A percentile compares a stretch with the other conserved stretches of the same genome.
These are phyloP conservation scores for Andrena marginata DNA, from an alignment of 2,888 invertebrate genomes.

Conservation along the genomic window DNA sequence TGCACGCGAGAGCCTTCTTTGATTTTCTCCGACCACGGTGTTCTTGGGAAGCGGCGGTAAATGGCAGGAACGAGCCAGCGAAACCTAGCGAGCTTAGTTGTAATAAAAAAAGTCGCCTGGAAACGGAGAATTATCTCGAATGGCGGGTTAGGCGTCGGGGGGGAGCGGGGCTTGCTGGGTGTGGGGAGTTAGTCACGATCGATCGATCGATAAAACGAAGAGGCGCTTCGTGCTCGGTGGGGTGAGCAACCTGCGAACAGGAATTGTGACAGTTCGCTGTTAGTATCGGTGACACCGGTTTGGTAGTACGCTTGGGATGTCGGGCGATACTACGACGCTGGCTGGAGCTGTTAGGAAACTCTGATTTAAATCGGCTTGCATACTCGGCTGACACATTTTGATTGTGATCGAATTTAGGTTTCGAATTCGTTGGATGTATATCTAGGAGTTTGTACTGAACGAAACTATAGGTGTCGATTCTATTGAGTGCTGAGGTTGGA, in stretches of 20 bases:
- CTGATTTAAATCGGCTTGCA: neutral
- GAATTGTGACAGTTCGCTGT: conserved; percentile 26
- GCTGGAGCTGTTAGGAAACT: neutral
- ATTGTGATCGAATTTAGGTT: too few relatives aligned
- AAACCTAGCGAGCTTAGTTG: conserved; percentile 16
- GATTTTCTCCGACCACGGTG: conserved; percentile 14
- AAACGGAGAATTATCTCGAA: conserved; percentile 39
- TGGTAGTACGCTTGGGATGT: neutral
- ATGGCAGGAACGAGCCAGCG: conserved; percentile 14
- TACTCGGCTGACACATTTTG: neutral
- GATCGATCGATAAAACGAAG: conserved; percentile 48
- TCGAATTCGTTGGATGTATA: too few relatives aligned
- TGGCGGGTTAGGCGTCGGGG: neutral
- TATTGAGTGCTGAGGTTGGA: too few relatives aligned
- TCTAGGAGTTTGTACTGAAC: too few relatives aligned
- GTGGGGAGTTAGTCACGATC: conserved; percentile 41
- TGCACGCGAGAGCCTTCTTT: conserved; percentile 47
- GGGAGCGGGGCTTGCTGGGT: conserved; percentile 19
- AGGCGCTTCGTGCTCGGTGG: conserved; percentile 4
- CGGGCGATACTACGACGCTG: neutral
- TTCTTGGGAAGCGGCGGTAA: conserved; percentile 42
- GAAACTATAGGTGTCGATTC: too few relatives aligned
- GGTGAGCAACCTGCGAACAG: conserved; percentile 30
- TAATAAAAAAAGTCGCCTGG: neutral
- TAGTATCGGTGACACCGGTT: conserved; percentile 7